Percentiles rank a stretch among this genome's conserved stretches.
Conservation (phyloP, 2,797 vertebrate species). For the Darevskia mixta region DNA sequence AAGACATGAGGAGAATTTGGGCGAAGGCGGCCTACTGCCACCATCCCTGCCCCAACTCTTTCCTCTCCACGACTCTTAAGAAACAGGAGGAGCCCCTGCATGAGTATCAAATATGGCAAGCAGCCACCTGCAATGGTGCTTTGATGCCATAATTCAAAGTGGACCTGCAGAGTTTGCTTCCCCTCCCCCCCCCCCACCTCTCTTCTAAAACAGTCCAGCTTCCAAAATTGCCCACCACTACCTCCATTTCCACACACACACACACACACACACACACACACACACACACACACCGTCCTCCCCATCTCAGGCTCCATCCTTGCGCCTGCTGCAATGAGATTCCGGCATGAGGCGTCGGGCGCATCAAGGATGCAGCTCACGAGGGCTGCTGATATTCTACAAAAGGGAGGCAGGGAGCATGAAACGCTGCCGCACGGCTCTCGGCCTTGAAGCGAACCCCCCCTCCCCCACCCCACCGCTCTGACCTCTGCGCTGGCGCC, state of each 20-base stretch:
- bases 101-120: background rate
- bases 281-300: too few species aligned
- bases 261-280: background rate
- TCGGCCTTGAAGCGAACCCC: background rate
- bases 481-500: constrained; percentile 15
- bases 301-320: background rate
- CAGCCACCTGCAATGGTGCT: background rate
- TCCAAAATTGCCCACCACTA: background rate
- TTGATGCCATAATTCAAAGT: background rate
- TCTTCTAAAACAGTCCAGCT: too few species aligned
- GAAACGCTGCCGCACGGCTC: background rate
- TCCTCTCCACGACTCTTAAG: background rate
- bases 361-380: constrained; percentile 31
- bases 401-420: constrained; percentile 11
- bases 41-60: too few species aligned
- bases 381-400: background rate
- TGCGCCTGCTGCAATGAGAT: background rate
- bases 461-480: background rate
- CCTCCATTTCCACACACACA: background rate
- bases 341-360: background rate
- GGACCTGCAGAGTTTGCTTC: background rate
- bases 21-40: background rate
- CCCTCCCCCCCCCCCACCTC: too few species aligned
- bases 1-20: background rate
- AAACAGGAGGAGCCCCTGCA: background rate